Evolutionary conservation across 2,888 invertebrate genomes (phyloP).

Genomic region (Craniophora ligustri): DNA sequence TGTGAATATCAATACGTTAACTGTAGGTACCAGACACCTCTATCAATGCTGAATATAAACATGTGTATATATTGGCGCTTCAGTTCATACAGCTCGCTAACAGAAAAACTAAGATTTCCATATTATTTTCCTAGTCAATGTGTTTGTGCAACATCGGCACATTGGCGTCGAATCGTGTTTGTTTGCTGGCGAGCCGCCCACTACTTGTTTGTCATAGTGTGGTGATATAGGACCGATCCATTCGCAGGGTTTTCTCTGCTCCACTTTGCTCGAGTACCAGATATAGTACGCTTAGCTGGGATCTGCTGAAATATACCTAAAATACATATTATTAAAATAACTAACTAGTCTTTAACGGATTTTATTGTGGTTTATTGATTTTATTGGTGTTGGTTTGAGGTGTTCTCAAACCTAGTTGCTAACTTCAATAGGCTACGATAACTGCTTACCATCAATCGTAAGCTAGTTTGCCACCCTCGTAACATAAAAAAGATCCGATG

Average conservation of each 20-base stretch:
- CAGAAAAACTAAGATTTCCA: background rate
- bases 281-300: background rate
- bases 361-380: no score
- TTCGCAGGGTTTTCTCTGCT: slow-evolving; percentile 2
- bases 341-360: no score
- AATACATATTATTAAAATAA: no score
- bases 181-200: slow-evolving; percentile 38
- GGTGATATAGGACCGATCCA: slow-evolving; percentile 18
- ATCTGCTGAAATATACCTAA: background rate
- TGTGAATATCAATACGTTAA: no score
- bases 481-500: no score
- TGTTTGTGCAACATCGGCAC: slow-evolving; percentile 34
- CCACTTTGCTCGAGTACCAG: background rate
- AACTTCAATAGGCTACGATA: no score
- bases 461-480: no score
- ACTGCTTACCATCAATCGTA: no score
- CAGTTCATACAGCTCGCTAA: background rate
- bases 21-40: no score
- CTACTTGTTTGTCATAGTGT: slow-evolving; percentile 13
- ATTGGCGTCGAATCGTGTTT: slow-evolving; percentile 22
- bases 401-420: no score
- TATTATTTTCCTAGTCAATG: slow-evolving; percentile 4
- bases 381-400: no score
- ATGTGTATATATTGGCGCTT: background rate
- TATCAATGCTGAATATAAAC: no score